phyloP scores from a whole-genome alignment of 2,113 vertebrate genomes.

The Uria lomvia region DNA sequence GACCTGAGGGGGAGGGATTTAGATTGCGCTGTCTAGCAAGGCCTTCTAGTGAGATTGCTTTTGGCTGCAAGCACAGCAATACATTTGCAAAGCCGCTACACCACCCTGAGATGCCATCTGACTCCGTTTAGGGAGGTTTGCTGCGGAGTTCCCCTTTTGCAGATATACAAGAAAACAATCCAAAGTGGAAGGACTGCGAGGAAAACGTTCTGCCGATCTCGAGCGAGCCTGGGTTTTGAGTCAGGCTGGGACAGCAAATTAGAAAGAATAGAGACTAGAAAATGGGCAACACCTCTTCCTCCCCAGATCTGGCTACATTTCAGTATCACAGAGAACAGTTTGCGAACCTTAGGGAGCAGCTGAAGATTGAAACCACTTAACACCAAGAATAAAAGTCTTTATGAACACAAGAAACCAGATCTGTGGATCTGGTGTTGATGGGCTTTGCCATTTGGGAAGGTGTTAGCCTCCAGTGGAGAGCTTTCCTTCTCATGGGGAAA shows the following conservation, averaged over 20 bases:
- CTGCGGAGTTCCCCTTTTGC: not conserved
- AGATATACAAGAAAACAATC: not conserved
- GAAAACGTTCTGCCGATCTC: not conserved
- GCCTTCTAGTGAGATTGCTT: not conserved
- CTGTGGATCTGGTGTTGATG: too few species aligned
- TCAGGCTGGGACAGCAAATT: not conserved
- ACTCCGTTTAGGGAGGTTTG: not conserved
- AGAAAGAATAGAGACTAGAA: not conserved
- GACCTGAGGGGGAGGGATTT: not conserved
- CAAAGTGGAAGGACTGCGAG: not conserved
- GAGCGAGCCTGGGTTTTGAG: not conserved
- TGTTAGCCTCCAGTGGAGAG: not conserved
- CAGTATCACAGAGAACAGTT: not conserved
- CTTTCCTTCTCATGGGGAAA: not conserved
- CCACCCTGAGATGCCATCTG: not conserved
- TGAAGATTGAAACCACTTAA: not conserved
- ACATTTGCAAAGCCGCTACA: not conserved
- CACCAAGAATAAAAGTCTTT: not conserved
- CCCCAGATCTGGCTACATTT: not conserved
- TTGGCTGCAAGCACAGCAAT: not conserved
- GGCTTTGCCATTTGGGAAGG: not conserved
- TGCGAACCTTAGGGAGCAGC: not conserved
- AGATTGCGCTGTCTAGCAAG: not conserved
- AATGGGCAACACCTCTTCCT: not conserved
- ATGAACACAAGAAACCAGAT: accelerated